These are phyloP conservation scores for Beris chalybata DNA, from an alignment of 2,888 invertebrate genomes.

Conservation along the genomic window DNA sequence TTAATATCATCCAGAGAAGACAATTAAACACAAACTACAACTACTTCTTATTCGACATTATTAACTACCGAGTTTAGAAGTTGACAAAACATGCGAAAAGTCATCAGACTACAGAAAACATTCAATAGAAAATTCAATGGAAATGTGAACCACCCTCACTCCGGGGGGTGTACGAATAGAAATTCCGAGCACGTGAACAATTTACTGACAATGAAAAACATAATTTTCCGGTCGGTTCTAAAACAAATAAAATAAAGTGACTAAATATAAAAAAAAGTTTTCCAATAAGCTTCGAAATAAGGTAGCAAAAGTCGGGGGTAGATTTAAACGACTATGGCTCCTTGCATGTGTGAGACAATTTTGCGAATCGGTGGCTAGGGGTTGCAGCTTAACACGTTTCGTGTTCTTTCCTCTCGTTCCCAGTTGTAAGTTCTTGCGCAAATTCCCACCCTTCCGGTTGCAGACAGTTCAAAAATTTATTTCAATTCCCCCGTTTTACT, in stretches of 20 bases:
- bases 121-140: no score
- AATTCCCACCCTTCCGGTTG: constrained; percentile 15
- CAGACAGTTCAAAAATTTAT: constrained; percentile 36
- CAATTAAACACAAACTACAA: no score
- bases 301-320: neutral
- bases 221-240: constrained; percentile 3
- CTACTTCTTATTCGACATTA: no score
- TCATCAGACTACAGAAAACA: no score
- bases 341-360: constrained; percentile 19
- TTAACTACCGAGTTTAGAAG: no score
- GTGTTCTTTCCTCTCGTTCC: neutral
- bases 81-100: no score
- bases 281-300: constrained; percentile 35
- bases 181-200: constrained; percentile 29
- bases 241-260: constrained; percentile 32
- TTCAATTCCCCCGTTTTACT: constrained; percentile 36
- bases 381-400: constrained; percentile 34
- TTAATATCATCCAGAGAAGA: no score
- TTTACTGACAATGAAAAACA: constrained; percentile 23
- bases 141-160: no score
- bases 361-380: constrained; percentile 10
- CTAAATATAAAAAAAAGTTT: constrained; percentile 32
- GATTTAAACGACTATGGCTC: neutral
- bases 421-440: neutral
- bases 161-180: neutral